Base-by-base conservation (phyloP, 2,113 vertebrate species). In the Pandion haliaetus region DNA sequence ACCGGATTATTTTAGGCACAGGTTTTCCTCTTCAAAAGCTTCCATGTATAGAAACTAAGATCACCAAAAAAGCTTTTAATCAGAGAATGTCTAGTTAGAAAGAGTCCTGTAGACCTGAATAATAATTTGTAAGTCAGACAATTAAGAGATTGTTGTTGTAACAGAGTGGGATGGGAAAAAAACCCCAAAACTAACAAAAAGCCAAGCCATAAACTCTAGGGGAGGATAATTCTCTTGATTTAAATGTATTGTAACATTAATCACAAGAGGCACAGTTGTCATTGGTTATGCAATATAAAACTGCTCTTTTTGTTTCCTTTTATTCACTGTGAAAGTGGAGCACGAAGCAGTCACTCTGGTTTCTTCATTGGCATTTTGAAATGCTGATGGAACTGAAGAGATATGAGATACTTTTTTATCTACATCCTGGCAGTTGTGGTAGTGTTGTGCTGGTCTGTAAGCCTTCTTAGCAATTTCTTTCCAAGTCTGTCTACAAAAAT, bases 381-480 rank as follows among this genome's bases (percentile, higher is more conserved):
- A 81, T 29, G 38, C 9, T 84, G 85, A 95, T 65, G 6, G 5
- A 95, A 94, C 58, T 66, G 57, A 91, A 92, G 50, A 87, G n/a
- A 66, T 32, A 32, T 5, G 18, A 71, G 38, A 71, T 17, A 34
- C 49, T 69, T 58, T 93, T 94, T 93, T 88, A 82, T 82, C 92
- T 86, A 20, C 29, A 40, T 47, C 57, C 54, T 89, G 47, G 90
- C 61, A 97, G 49, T 59, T 34, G 7, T 44, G 34, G 24, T 10
- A 32, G n/a, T 80, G 59, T 59, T 96, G 57, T 80, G 79, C 49
- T 91, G 47, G 18, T 96, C 79, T 63, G 49, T 57, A 66, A 94
- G 63, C 6, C 31, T 72, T 58, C 85, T 92, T 88, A 92, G 63
- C 49, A 82, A 72, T 73, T 86, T 88, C 72, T 96, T 93, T 96